A percentile compares a stretch with the other conserved stretches of the same genome.
These are phyloP conservation scores for Galerucella pusilla DNA, from an alignment of 2,888 invertebrate species.

Conservation along the genomic window DNA sequence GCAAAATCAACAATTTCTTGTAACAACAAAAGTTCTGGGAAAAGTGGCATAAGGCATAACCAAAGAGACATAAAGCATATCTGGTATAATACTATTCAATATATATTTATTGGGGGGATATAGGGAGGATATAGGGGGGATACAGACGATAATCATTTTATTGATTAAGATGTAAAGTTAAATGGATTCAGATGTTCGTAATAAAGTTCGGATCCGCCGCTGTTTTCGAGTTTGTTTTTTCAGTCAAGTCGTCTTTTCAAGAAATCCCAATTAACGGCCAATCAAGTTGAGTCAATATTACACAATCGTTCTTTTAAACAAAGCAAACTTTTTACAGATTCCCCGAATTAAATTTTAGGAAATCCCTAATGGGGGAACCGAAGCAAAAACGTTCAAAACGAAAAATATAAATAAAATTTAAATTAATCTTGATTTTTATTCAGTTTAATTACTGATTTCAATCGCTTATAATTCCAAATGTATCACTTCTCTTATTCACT, in stretches of 20 bases:
- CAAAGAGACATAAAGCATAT: no score
- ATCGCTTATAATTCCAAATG: no score
- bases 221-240: neutral
- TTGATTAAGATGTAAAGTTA: no score
- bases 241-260: neutral
- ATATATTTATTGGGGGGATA: no score
- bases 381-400: neutral
- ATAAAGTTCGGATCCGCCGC: neutral
- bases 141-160: no score
- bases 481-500: no score
- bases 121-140: no score
- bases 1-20: no score
- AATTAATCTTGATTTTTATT: neutral
- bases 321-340: conserved; percentile 21
- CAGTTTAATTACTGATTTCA: no score
- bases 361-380: neutral
- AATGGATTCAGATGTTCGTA: neutral
- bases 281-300: conserved; percentile 22
- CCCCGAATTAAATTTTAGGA: conserved; percentile 5
- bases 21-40: no score
- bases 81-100: no score
- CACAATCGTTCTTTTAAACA: conserved; percentile 8
- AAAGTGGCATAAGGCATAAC: no score
- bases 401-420: neutral
- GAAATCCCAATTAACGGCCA: conserved; percentile 23